Percentiles rank a stretch among this genome's conserved stretches.
These are phyloP conservation scores for Neodon shergylaensis DNA, from an alignment of 2,113 vertebrate genomes.

Conservation along the genomic window DNA sequence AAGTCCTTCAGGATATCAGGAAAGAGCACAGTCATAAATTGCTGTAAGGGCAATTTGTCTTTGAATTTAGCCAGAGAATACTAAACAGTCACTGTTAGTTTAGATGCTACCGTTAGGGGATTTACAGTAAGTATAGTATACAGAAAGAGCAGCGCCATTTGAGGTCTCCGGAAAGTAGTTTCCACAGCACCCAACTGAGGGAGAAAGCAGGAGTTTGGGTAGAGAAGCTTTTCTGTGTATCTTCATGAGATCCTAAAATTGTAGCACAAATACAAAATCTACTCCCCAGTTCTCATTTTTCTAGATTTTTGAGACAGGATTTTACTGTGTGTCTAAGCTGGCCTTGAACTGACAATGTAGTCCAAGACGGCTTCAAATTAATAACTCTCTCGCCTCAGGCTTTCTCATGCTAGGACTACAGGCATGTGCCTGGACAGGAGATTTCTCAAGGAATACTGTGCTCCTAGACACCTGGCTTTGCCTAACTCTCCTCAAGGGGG, in stretches of 20 bases:
- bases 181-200: not conserved
- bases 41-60: not conserved
- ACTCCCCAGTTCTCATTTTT: not conserved
- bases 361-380: not conserved
- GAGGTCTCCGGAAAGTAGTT: not conserved
- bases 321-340: not conserved
- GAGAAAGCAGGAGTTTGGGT: not conserved
- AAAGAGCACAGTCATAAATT: not conserved
- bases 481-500: not conserved
- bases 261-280: not conserved
- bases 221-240: not conserved
- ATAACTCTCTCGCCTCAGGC: not conserved
- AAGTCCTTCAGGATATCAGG: not conserved
- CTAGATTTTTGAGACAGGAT: not conserved
- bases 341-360: not conserved
- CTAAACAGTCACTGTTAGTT: not conserved
- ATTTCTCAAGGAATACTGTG: not conserved
- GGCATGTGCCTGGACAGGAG: not conserved
- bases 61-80: not conserved
- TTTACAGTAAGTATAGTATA: not conserved
- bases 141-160: not conserved
- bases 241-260: not conserved
- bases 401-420: not conserved
- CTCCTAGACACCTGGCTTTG: fast-evolving
- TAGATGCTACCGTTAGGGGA: not conserved